Conservation (phyloP, 2,888 invertebrate species). For the Volucella inanis region DNA sequence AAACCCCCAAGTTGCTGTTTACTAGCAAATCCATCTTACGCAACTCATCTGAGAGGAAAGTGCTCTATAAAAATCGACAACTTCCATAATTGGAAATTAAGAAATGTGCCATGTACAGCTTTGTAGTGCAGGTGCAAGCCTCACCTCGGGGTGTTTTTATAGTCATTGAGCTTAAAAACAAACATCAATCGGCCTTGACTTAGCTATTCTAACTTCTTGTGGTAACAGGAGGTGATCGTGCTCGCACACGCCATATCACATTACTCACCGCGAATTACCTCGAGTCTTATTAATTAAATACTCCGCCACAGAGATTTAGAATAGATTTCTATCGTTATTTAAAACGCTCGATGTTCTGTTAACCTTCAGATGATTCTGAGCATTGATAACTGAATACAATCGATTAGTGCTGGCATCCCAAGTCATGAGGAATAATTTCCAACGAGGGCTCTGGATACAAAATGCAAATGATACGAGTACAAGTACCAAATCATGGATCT, state of each 20-base stretch:
- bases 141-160: slow-evolving; percentile 28
- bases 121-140: slow-evolving; percentile 52
- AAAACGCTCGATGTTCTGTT: slow-evolving; percentile 51
- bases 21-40: slow-evolving; percentile 46
- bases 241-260: slow-evolving; percentile 53
- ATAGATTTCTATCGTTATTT: slow-evolving; percentile 30
- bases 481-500: slow-evolving; percentile 29
- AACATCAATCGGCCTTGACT: slow-evolving; percentile 58
- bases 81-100: slow-evolving; percentile 49
- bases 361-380: slow-evolving; percentile 44
- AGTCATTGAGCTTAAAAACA: slow-evolving; percentile 15
- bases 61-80: slow-evolving; percentile 15
- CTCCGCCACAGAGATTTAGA: slow-evolving; percentile 9
- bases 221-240: slow-evolving; percentile 16
- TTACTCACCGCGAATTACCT: slow-evolving; percentile 47
- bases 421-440: slow-evolving; percentile 39
- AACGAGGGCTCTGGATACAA: background rate
- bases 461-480: slow-evolving; percentile 50
- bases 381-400: slow-evolving; percentile 23
- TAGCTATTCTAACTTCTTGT: slow-evolving; percentile 43
- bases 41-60: slow-evolving; percentile 40
- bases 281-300: slow-evolving; percentile 51
- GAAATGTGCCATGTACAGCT: background rate
- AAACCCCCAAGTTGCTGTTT: slow-evolving; percentile 22
- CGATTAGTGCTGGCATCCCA: slow-evolving; percentile 34